phyloP scores from a whole-genome alignment of 2,113 vertebrate species.

The Microtus pennsylvanicus region DNA sequence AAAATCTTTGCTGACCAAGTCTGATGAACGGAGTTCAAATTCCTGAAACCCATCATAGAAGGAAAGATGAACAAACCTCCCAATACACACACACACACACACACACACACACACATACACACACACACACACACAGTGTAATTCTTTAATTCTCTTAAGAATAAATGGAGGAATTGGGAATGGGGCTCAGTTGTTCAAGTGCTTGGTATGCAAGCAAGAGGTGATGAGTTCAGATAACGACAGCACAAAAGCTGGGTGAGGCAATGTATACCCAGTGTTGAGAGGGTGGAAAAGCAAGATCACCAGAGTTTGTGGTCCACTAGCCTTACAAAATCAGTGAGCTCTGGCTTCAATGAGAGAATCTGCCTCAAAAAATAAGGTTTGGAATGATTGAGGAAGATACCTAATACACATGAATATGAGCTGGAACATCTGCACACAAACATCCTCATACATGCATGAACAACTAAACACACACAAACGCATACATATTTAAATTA shows the following conservation, averaged over 20 bases:
- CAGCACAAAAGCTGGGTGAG: too few relatives aligned
- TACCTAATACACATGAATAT: background rate
- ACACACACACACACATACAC: background rate
- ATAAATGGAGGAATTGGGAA: background rate
- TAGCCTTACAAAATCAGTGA: background rate
- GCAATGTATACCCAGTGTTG: too few relatives aligned
- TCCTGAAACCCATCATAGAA: background rate
- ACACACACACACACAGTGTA: background rate
- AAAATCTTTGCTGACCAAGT: background rate
- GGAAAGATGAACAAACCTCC: background rate
- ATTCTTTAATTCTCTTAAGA: background rate
- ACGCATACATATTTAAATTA: background rate
- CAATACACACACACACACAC: background rate
- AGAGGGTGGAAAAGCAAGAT: background rate
- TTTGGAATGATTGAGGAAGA: background rate
- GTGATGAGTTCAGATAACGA: too few relatives aligned
- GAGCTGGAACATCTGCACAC: background rate
- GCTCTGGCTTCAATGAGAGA: background rate
- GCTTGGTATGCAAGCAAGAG: background rate
- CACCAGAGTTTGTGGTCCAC: background rate
- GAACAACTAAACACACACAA: too few relatives aligned
- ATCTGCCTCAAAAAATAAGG: background rate
- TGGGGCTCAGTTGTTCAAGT: background rate
- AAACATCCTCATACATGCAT: background rate
- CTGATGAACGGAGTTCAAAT: background rate